A percentile compares a stretch with the other conserved stretches of the same genome.
phyloP scores from a whole-genome alignment of 2,797 vertebrate genomes.

The Manis pentadactyla region DNA sequence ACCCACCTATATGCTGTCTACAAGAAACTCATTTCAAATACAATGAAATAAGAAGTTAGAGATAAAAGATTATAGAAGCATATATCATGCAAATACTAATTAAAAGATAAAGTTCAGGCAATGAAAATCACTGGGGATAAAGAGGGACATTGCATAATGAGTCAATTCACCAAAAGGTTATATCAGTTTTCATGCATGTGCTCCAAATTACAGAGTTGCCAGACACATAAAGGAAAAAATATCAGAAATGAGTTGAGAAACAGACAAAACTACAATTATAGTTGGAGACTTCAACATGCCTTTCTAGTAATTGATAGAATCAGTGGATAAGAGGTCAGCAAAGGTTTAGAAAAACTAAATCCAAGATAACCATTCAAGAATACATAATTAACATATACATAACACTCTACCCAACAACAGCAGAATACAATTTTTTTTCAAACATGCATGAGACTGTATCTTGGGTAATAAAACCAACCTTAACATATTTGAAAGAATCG shows the following conservation, averaged over 20 bases:
- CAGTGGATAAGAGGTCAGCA: not conserved
- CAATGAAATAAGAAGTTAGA: not conserved
- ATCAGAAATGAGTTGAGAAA: not conserved
- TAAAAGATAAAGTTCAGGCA: not conserved
- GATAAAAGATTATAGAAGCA: not conserved
- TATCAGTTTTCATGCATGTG: not conserved
- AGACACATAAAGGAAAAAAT: not conserved
- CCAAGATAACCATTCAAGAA: not conserved
- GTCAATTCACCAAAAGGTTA: not conserved
- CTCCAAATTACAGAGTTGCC: not conserved
- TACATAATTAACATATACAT: not conserved
- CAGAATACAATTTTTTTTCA: not conserved
- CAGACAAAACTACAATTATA: not conserved
- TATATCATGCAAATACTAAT: not conserved
- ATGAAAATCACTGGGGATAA: not conserved
- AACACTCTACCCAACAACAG: not conserved
- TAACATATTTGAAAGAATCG: not conserved
- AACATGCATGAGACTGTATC: not conserved
- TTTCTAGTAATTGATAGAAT: not conserved
- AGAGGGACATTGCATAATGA: not conserved
- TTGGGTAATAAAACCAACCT: not conserved
- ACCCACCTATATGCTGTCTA: not conserved
- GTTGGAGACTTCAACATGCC: not conserved
- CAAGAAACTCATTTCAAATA: slow-evolving; percentile 6
- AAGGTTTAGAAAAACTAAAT: not conserved